phyloP scores from a whole-genome alignment of 1,140 invertebrate species.

The Drosophila varians region DNA sequence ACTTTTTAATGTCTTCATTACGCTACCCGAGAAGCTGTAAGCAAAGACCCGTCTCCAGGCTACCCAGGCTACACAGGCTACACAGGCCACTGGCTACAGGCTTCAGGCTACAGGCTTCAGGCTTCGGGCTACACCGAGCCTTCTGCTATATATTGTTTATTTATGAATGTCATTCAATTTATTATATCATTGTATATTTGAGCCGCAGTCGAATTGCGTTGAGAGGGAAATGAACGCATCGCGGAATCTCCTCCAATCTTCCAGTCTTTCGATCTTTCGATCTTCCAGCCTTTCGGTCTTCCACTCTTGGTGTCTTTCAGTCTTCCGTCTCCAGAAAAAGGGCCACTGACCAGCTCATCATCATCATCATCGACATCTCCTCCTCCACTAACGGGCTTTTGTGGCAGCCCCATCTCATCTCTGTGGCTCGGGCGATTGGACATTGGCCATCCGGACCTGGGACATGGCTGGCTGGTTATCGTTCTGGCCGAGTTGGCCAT shows the following conservation, averaged over 20 bases:
- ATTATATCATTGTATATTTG: conserved; percentile 82
- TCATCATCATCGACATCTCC: conserved; percentile 35
- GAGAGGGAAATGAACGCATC: conserved; percentile 80
- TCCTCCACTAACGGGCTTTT: conserved; percentile 64
- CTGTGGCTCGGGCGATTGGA: conserved; percentile 3
- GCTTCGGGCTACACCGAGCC: not conserved
- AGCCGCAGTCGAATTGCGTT: conserved; percentile 29
- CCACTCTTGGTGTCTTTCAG: not conserved
- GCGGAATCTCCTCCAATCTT: conserved; percentile 2
- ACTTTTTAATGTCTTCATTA: conserved; percentile 76
- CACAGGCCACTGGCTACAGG: not conserved
- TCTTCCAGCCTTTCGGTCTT: not conserved
- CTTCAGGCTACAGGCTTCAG: not conserved
- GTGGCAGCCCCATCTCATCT: conserved; percentile 57
- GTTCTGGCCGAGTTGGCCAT: conserved; percentile 50
- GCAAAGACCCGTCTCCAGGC: not conserved
- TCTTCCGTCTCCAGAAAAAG: conserved; percentile 40
- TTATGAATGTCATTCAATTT: conserved; percentile 83
- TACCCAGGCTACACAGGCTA: not conserved
- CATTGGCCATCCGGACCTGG: not conserved
- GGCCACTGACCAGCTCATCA: conserved; percentile 61
- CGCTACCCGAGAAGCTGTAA: conserved; percentile 32
- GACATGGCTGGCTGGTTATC: conserved; percentile 32
- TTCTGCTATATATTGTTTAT: conserved; percentile 75
- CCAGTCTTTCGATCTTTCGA: not conserved